Percentiles rank a stretch among this genome's conserved stretches.
phyloP scores from a whole-genome alignment of 1,140 invertebrate genomes.

The Brachionus plicatilis region DNA sequence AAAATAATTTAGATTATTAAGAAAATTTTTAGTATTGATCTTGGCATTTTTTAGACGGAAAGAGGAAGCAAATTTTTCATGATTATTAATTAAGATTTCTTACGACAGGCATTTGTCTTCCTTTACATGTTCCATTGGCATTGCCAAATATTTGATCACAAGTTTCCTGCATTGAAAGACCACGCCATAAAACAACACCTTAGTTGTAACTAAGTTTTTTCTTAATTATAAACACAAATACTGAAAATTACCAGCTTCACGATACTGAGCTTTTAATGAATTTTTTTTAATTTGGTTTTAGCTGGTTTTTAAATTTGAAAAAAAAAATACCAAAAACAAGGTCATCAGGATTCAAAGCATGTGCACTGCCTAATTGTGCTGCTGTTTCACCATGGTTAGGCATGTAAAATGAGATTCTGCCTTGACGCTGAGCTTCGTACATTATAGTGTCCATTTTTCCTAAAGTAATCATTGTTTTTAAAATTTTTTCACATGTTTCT shows the following conservation, averaged over 20 bases:
- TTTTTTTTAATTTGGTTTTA: not conserved
- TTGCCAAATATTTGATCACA: constrained; percentile 97
- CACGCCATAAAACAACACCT: constrained; percentile 78
- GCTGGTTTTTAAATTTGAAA: not conserved
- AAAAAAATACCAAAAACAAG: constrained; percentile 34
- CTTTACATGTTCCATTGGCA: constrained; percentile 75
- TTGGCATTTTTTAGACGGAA: not conserved
- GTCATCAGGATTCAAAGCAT: constrained; percentile 76
- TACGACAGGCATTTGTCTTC: constrained; percentile 84
- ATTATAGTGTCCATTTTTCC: constrained; percentile 91
- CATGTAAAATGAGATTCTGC: constrained; percentile 99
- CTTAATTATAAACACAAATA: not conserved
- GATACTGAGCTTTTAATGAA: constrained; percentile 55
- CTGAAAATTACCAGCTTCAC: constrained; percentile 44
- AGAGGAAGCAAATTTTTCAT: not conserved
- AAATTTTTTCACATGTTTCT: constrained; percentile 49
- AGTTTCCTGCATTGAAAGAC: constrained; percentile 75
- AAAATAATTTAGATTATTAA: not conserved
- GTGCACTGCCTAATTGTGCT: constrained; percentile 83
- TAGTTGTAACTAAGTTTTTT: not conserved
- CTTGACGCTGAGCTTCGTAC: constrained; percentile 96
- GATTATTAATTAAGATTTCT: not conserved
- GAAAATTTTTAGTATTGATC: not conserved
- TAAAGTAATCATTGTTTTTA: constrained; percentile 70
- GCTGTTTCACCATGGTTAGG: constrained; percentile 96